Evolutionary conservation across 2,888 invertebrate genomes (phyloP).

Genomic region (Aricia artaxerxes): DNA sequence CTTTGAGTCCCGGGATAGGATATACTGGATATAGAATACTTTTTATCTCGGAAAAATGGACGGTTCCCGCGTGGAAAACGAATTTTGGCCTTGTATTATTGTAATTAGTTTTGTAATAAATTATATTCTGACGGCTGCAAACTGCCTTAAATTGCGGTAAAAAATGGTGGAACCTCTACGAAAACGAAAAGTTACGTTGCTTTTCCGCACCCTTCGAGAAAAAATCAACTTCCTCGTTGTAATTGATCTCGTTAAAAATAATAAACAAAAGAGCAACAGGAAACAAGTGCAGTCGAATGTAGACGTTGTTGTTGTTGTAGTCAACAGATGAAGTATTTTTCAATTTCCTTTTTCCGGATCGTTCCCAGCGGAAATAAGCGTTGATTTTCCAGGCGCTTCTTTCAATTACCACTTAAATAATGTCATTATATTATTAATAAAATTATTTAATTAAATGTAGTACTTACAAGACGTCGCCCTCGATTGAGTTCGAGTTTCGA

Average conservation of each 20-base stretch:
- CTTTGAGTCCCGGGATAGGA: no score
- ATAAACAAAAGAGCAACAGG: background rate
- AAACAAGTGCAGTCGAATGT: constrained; percentile 9
- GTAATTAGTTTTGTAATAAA: no score
- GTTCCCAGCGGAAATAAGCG: constrained; percentile 7
- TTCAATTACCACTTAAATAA: background rate
- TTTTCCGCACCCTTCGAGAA: background rate
- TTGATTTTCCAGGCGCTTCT: background rate
- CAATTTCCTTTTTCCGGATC: constrained; percentile 5
- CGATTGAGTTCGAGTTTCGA: no score
- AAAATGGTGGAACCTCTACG: background rate
- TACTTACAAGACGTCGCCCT: no score
- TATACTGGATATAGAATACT: no score
- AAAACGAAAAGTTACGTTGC: background rate
- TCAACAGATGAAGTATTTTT: constrained; percentile 13
- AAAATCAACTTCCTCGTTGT: background rate
- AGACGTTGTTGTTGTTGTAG: background rate
- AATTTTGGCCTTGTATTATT: no score
- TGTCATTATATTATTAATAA: background rate
- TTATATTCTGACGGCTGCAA: no score
- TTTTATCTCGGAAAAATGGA: no score
- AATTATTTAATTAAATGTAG: no score
- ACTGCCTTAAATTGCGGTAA: no score
- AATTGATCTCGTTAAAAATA: background rate
- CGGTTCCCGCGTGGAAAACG: no score